phyloP scores from a whole-genome alignment of 2,797 vertebrate species.

The Agapornis canus region DNA sequence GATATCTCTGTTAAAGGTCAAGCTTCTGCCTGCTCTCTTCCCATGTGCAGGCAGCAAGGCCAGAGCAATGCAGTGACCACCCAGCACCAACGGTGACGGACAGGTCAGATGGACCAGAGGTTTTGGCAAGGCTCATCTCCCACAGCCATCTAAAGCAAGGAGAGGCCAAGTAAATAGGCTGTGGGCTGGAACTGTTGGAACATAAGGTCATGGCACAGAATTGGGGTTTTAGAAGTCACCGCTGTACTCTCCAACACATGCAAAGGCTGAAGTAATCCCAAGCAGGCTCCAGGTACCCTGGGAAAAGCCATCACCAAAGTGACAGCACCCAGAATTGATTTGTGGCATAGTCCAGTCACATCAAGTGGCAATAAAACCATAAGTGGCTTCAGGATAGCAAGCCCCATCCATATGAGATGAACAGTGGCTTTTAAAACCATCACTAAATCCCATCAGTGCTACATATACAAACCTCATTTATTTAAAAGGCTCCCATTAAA shows the following conservation, averaged over 20 bases:
- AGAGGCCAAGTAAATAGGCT: background rate
- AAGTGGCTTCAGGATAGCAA: background rate
- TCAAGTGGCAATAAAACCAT: background rate
- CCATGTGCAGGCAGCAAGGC: fast-evolving
- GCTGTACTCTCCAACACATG: background rate
- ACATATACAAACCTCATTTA: conserved; percentile 26
- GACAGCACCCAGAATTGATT: background rate
- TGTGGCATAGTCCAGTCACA: background rate
- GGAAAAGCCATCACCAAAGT: background rate
- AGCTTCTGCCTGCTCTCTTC: background rate
- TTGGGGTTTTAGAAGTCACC: background rate
- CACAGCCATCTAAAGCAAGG: background rate
- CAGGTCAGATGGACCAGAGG: background rate
- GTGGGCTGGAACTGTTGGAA: background rate
- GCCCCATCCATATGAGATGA: background rate
- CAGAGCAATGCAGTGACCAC: fast-evolving
- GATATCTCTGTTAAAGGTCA: background rate
- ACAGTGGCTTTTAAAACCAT: conserved; percentile 25
- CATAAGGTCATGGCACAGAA: background rate
- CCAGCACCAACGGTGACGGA: fast-evolving
- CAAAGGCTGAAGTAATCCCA: background rate
- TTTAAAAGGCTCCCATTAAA: conserved; percentile 29
- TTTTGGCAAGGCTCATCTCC: background rate
- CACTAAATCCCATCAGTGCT: conserved; percentile 39
- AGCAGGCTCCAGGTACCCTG: background rate